Conservation (phyloP, 2,797 vertebrate genomes). For the Silurus lanzhouensis region DNA sequence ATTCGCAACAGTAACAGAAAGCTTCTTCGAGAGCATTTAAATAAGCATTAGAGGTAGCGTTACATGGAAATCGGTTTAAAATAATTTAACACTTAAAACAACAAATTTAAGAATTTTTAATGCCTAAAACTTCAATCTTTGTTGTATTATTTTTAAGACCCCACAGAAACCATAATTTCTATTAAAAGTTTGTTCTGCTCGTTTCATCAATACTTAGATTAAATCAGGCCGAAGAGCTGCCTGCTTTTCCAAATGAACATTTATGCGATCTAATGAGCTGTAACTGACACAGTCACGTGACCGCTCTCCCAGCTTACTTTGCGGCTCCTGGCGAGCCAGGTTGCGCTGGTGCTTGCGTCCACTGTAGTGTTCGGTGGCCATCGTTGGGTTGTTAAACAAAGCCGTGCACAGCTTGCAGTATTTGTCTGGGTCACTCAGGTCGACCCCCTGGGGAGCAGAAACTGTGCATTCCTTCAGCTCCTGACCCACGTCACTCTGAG, state of each 20-base stretch:
- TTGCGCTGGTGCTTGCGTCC: conserved; percentile 86
- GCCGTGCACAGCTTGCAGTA: conserved; percentile 79
- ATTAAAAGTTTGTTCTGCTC: too few relatives aligned
- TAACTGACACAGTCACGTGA: conserved; percentile 53
- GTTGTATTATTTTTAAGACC: too few relatives aligned
- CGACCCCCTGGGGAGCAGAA: conserved; percentile 54
- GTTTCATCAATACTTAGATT: too few relatives aligned
- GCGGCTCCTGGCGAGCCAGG: conserved; percentile 69
- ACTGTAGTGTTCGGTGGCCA: conserved; percentile 80
- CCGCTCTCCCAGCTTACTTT: conserved; percentile 72
- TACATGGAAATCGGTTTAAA: too few relatives aligned
- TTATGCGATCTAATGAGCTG: background rate
- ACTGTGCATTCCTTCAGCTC: conserved; percentile 45
- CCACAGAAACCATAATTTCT: too few relatives aligned
- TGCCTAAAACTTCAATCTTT: too few relatives aligned
- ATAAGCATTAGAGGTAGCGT: too few relatives aligned
- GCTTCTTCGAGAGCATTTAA: too few relatives aligned
- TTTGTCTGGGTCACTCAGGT: conserved; percentile 76
- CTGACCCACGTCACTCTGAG: conserved; percentile 11
- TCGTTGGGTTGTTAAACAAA: conserved; percentile 78
- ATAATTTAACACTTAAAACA: too few relatives aligned
- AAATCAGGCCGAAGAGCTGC: background rate
- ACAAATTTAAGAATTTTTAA: too few relatives aligned
- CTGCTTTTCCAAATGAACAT: background rate
- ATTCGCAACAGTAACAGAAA: too few relatives aligned